A percentile compares a stretch with the other conserved stretches of the same genome.
phyloP scores from a whole-genome alignment of 2,888 invertebrate genomes.

The Amiota minor region DNA sequence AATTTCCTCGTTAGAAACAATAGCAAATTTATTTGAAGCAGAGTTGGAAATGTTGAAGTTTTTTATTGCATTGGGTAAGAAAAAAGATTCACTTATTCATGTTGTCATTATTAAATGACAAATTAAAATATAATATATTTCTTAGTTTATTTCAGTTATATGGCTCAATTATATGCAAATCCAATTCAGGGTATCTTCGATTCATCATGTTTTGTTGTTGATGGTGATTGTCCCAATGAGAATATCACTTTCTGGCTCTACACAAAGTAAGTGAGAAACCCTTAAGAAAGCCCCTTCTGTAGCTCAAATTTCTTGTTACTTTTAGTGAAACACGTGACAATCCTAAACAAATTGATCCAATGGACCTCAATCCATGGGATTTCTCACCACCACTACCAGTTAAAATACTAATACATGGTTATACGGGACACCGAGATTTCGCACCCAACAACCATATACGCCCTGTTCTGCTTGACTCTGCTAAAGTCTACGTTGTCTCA shows the following conservation, averaged over 20 bases:
- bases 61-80: constrained; percentile 1
- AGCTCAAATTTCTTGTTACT: constrained; percentile 9
- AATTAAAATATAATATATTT: not conserved
- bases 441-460: constrained; percentile 78
- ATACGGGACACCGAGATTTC: constrained; percentile 77
- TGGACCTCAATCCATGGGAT: constrained; percentile 55
- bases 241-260: constrained; percentile 80
- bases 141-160: not conserved
- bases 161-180: constrained; percentile 42
- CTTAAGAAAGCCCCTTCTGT: not conserved
- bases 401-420: constrained; percentile 79
- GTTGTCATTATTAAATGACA: not conserved
- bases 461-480: constrained; percentile 77
- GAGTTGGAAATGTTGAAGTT: not conserved
- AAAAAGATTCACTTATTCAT: not conserved
- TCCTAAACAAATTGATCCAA: constrained; percentile 74
- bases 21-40: not conserved
- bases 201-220: constrained; percentile 53
- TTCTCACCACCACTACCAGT: constrained; percentile 73
- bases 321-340: constrained; percentile 64
- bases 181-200: constrained; percentile 55
- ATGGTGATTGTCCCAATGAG: constrained; percentile 75
- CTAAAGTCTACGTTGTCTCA: constrained; percentile 78
- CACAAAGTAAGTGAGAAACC: constrained; percentile 74
- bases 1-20: not conserved